Percentiles rank a stretch among this genome's conserved stretches.
Evolutionary conservation across 2,888 invertebrate genomes (phyloP).

Genomic region (Phortica okadai): DNA sequence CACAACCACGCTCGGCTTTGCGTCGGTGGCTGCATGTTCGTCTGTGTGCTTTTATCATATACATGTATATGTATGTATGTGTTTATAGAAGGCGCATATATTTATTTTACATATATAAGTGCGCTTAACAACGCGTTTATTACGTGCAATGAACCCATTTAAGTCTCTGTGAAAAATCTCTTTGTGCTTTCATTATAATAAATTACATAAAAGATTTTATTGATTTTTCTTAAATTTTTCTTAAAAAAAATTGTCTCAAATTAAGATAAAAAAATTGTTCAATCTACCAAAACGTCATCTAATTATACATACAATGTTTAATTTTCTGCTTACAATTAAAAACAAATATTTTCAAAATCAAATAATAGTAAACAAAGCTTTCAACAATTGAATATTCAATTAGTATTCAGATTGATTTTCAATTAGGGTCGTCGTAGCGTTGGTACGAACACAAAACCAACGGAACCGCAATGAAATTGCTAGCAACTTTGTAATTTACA

Average conservation of each 20-base stretch:
- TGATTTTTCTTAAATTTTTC: background rate
- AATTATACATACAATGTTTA: background rate
- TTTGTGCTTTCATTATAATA: background rate
- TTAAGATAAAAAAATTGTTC: background rate
- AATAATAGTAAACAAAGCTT: constrained; percentile 46
- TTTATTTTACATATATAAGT: constrained; percentile 17
- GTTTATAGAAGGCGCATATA: background rate
- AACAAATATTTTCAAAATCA: constrained; percentile 47
- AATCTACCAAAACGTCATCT: background rate
- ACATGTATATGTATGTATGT: background rate
- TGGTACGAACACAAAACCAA: background rate
- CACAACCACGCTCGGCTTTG: background rate
- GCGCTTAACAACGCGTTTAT: constrained; percentile 21
- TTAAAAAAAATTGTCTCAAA: too few species aligned
- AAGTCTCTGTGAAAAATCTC: background rate
- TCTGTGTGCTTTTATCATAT: constrained; percentile 2
- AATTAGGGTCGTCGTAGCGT: constrained; percentile 44
- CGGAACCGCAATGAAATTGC: constrained; percentile 21
- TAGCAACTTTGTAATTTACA: constrained; percentile 19
- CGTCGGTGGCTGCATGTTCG: background rate
- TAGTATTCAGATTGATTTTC: constrained; percentile 69
- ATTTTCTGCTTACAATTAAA: constrained; percentile 1
- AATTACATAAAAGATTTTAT: background rate
- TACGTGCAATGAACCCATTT: constrained; percentile 31
- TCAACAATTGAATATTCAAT: constrained; percentile 59